Base-by-base conservation (phyloP, 2,113 vertebrate genomes). In the Lepus europaeus region DNA sequence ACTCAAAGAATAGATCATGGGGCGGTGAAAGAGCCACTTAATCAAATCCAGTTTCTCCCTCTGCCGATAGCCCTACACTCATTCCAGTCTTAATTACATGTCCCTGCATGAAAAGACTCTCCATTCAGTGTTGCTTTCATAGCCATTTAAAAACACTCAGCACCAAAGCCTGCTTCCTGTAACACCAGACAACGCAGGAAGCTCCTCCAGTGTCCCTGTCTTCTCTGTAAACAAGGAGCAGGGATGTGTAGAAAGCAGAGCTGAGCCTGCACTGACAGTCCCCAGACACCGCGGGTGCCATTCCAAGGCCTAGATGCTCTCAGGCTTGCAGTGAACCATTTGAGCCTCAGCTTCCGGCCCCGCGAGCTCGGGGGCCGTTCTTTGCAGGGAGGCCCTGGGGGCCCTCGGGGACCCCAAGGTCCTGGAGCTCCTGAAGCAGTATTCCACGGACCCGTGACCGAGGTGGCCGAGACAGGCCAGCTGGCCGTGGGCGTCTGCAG, bases 91-190 rank as follows among this genome's bases (percentile, higher is more conserved):
- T 97, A 96, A 85, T 59, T 89, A 96, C 90, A 96, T 79, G 94
- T 95, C 96, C 95, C 98, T 97, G 96, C 33, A 96, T 92, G 53
- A 93, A 59, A 59, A 94, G 95, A 97, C 95, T 98, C 97, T 98
- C 45, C 45, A 95, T 70, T 95, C 74, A 96, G 91, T 97, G 97
- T 97, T 80, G 93, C 97, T 97, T 96, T 94, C 66, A 96, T 93
- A 96, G 94, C 96, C 96, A 97, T 97, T 97, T 92, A 88, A 93
- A 96, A 97, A 95, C 92, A 94, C 92, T 96, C 63, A 96, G 93
- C 96, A 96, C 96, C 90, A 16, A 59, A 59, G 76, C 94, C 95
- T 97, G 91, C 93, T 96, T 96, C 94, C 96, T 97, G 64, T 95
- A 97, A 95, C 87, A 92, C 96, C 96, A 96, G 95, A 97, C 94